Evolutionary conservation across 2,888 invertebrate genomes (phyloP).

Genomic region (Ischnura elegans): DNA sequence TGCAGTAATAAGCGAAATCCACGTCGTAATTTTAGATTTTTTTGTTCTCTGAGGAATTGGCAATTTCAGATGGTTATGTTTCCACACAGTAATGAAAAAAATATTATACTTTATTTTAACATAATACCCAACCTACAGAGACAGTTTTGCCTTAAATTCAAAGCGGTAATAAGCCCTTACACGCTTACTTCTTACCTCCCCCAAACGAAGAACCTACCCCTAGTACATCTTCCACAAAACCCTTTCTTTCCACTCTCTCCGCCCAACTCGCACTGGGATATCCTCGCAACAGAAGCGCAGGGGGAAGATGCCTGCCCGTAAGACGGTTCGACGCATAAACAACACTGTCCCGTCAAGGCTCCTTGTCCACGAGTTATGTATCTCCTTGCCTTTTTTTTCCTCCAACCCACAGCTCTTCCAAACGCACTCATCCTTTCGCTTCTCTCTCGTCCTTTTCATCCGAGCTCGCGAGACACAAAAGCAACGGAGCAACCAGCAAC

Average conservation of each 20-base stretch:
- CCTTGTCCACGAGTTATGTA: constrained; percentile 59
- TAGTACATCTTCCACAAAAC: constrained; percentile 4
- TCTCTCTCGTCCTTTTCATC: background rate
- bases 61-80: no score
- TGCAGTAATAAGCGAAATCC: no score
- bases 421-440: constrained; percentile 18
- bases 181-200: background rate
- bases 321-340: constrained; percentile 60
- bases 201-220: background rate
- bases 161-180: no score
- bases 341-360: constrained; percentile 49
- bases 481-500: background rate
- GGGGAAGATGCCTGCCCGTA: constrained; percentile 22
- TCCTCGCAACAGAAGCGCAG: constrained; percentile 32
- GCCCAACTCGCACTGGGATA: background rate
- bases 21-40: no score
- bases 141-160: no score
- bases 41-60: no score
- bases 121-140: no score
- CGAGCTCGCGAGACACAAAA: background rate
- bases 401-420: background rate
- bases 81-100: no score
- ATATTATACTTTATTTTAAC: no score
- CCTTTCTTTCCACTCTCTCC: background rate
- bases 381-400: background rate